Conservation (phyloP, 2,797 vertebrate genomes). For the Molossus alvarezi region DNA sequence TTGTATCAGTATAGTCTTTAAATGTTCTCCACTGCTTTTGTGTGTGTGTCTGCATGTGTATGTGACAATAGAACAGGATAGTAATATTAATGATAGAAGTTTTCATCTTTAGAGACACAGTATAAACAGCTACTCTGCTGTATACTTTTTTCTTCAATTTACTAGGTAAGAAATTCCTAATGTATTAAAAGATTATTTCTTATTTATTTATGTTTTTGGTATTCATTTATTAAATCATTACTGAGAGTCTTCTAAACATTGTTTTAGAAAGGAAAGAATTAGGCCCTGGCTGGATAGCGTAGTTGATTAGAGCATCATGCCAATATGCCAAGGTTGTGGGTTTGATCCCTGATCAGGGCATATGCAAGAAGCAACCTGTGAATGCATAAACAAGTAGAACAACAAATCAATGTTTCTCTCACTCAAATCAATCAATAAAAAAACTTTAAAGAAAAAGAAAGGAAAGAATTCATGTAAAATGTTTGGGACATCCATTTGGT, state of each 20-base stretch:
- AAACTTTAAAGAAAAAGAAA: neutral
- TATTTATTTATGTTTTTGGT: neutral
- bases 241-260: conserved; percentile 54
- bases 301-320: neutral
- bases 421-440: neutral
- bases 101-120: conserved; percentile 43
- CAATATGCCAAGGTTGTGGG: neutral
- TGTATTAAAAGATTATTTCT: conserved; percentile 54
- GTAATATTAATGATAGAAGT: neutral
- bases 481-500: conserved; percentile 46
- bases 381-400: neutral
- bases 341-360: neutral
- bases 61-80: neutral
- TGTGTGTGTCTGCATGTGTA: neutral
- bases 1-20: neutral
- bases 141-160: conserved; percentile 49
- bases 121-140: conserved; percentile 53
- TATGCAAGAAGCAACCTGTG: neutral
- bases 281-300: neutral
- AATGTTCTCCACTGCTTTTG: neutral
- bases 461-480: conserved; percentile 20
- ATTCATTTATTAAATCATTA: conserved; percentile 53
- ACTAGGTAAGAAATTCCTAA: conserved; percentile 14
- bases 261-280: conserved; percentile 66
- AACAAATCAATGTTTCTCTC: neutral